A percentile compares a stretch with the other conserved stretches of the same genome.
phyloP scores from a whole-genome alignment of 64 coral and sea anemone genomes.

The Dendrophyllia cribrosa region DNA sequence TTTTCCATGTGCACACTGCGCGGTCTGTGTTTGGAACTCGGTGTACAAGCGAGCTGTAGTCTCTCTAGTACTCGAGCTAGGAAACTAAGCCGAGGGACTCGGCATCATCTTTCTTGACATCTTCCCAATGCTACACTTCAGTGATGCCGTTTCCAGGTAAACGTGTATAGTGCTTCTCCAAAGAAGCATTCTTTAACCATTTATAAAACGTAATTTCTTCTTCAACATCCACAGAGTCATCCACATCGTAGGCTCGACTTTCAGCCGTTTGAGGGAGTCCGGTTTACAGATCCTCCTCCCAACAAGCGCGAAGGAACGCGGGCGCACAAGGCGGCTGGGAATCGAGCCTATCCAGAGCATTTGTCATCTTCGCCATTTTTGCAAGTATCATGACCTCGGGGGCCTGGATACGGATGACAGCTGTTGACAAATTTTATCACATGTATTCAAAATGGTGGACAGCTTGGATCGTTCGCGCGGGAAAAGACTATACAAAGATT shows the following conservation, averaged over 20 bases:
- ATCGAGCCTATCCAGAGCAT: no score
- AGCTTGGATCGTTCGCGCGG: background rate
- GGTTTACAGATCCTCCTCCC: no score
- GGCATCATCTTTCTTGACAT: conserved; percentile 38
- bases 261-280: no score
- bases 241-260: no score
- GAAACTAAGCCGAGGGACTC: conserved; percentile 21
- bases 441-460: conserved; percentile 21
- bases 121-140: conserved; percentile 28
- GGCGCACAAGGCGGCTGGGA: no score
- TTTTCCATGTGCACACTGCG: conserved; percentile 8
- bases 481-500: conserved; percentile 9
- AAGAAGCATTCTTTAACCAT: conserved; percentile 10
- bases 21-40: conserved; percentile 11
- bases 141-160: conserved; percentile 22
- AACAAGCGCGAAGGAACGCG: no score
- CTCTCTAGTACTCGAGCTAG: conserved; percentile 1
- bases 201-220: conserved; percentile 19
- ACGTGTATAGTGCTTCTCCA: conserved; percentile 31
- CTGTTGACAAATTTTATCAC: background rate
- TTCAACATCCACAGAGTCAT: background rate
- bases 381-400: background rate
- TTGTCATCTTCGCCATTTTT: conserved; percentile 8
- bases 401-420: background rate
- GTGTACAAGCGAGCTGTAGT: conserved; percentile 9